A percentile compares a stretch with the other conserved stretches of the same genome.
Conservation (phyloP, 2,113 vertebrate species). For the Megaceryle torquata region DNA sequence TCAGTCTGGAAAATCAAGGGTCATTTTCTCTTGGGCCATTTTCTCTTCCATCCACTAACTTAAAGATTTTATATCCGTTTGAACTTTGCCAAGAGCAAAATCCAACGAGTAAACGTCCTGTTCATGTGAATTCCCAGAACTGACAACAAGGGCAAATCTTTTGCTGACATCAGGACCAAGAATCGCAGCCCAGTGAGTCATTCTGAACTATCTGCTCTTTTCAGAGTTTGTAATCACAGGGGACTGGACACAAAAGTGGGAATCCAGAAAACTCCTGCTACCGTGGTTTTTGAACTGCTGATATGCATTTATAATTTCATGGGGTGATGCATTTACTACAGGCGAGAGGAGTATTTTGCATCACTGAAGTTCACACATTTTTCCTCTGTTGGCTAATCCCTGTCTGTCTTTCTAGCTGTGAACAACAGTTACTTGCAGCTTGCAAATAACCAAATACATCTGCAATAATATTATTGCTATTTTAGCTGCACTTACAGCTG, state of each 20-base stretch:
- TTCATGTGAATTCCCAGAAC: not conserved
- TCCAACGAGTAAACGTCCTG: not conserved
- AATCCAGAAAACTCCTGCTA: not conserved
- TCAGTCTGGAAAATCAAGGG: not conserved
- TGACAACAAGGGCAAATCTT: constrained; percentile 4
- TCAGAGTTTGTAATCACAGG: not conserved
- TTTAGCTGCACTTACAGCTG: not conserved
- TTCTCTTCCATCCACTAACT: not conserved
- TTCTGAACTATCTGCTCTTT: not conserved
- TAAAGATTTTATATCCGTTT: constrained; percentile 4
- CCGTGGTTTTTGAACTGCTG: not conserved
- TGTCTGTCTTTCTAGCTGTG: not conserved
- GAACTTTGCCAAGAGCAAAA: constrained; percentile 34
- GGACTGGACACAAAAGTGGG: not conserved
- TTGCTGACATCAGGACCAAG: not conserved
- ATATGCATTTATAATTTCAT: not conserved
- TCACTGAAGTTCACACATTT: not conserved
- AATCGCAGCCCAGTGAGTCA: not conserved
- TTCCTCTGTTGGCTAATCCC: not conserved
- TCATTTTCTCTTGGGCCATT: not conserved
- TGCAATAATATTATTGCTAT: not conserved
- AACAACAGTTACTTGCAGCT: not conserved
- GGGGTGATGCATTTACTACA: not conserved
- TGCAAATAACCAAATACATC: not conserved
- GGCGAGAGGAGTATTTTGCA: not conserved